These are phyloP conservation scores for Pristiophorus japonicus DNA, from an alignment of 2,113 vertebrate genomes.

Conservation along the genomic window DNA sequence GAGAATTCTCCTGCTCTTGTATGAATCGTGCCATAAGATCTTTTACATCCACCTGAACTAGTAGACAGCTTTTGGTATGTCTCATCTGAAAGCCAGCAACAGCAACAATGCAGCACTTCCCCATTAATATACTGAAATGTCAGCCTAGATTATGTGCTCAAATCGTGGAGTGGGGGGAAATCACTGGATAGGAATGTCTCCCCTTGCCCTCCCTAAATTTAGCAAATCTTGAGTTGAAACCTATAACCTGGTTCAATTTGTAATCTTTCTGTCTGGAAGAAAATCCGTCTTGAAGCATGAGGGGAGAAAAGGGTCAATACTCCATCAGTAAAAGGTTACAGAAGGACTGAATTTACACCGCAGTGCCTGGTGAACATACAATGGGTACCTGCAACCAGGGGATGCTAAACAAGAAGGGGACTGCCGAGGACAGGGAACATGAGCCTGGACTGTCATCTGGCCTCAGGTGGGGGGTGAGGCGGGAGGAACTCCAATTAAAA, in stretches of 20 bases:
- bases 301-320: background rate
- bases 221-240: background rate
- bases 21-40: background rate
- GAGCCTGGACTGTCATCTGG: background rate
- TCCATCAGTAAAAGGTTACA: background rate
- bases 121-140: background rate
- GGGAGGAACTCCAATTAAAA: background rate
- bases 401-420: background rate
- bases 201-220: background rate
- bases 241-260: background rate
- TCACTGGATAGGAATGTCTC: no score
- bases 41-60: background rate
- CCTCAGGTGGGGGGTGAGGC: no score
- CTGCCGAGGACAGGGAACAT: background rate
- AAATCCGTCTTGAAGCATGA: background rate
- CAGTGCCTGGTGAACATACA: background rate
- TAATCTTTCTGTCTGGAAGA: background rate
- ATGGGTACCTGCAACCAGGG: no score
- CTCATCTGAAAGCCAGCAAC: background rate
- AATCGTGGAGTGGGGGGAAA: background rate
- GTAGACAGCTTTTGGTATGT: no score
- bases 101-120: background rate
- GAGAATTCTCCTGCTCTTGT: background rate
- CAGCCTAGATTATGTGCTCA: background rate
- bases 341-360: background rate